Percentiles rank a stretch among this genome's conserved stretches.
Conservation (phyloP, 1,140 invertebrate species). For the Neuroterus valhalla region DNA sequence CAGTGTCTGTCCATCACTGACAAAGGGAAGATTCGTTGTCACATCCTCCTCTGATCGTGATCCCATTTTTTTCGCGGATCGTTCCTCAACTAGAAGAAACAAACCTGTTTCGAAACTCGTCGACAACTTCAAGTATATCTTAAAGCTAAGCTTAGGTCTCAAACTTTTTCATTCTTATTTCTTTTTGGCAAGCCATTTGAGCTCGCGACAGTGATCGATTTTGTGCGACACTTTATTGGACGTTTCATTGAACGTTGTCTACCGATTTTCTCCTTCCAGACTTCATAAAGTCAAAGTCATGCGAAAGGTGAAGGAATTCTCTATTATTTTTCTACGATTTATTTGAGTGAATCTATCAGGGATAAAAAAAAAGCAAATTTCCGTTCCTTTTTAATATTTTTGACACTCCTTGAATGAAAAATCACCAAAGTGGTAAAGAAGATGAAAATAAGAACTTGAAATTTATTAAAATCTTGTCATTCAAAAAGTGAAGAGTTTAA, state of each 20-base stretch:
- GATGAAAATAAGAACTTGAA: neutral
- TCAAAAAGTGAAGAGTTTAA: too few species aligned
- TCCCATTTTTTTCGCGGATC: constrained; percentile 13
- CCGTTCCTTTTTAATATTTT: neutral
- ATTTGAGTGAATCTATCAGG: too few species aligned
- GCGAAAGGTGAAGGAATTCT: neutral
- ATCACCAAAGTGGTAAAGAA: neutral
- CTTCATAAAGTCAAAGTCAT: constrained; percentile 4
- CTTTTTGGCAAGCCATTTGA: constrained; percentile 7
- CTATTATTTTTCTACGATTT: too few species aligned
- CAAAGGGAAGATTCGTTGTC: constrained; percentile 8
- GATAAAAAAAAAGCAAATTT: neutral
- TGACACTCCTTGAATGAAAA: neutral
- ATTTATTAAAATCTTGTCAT: neutral
- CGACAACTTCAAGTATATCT: constrained; percentile 6
- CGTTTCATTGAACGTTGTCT: constrained; percentile 20
- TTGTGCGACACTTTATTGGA: constrained; percentile 3
- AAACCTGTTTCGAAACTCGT: constrained; percentile 22
- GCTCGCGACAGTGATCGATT: constrained; percentile 15
- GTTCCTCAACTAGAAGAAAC: constrained; percentile 15
- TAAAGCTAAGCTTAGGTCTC: constrained; percentile 2
- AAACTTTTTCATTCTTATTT: neutral
- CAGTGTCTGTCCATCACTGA: constrained; percentile 11
- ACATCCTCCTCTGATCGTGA: neutral
- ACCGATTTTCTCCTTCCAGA: neutral